Evolutionary conservation across 2,797 vertebrate species (phyloP), one percentile per base, ranked within the genome.

Genomic region (Pipistrellus pygmaeus): DNA sequence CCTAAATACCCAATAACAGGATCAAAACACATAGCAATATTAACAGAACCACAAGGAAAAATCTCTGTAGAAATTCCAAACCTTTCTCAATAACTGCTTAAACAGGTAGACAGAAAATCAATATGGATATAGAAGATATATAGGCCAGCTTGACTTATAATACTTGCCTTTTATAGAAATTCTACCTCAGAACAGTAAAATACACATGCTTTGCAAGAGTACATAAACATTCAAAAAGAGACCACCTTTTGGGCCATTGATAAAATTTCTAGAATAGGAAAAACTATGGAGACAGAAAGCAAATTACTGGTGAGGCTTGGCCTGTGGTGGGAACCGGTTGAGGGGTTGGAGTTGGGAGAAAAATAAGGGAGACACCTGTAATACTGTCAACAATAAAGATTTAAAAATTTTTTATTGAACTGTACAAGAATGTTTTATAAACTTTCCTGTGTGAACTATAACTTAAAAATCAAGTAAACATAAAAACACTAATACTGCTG

Each of bases 391-490:
- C 60, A 62, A 62, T 62, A 62, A 62, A 62, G 60, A 62, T 62
- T 62, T 1, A 62, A 62, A 30, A 62, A 6, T 2, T 2, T 44
- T 62, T 30, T 62, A 62, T 30, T 62, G 60, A 62, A 62, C 60
- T 62, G 12, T 62, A 15, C 12, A 15, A 30, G 60, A 62, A 6
- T 30, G 6, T 62, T 62, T 62, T 62, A 62, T 62, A 62, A 62
- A 30, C 55, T 62, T 30, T 76, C 51, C 32, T 51, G 30, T 64
- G 51, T 78, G 17, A 93, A 1, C 21, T 68, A 90, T 48, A 83
- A 51, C 66, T 88, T 15, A 83, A 90, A 95, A 86, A 78, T 86
- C 32, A 81, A 90, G 84, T 62, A 69, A 77, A 72, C 20, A 83
- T 82, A 44, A 90, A 75, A 81, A 81, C 10, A 71, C 13, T 14